These are phyloP conservation scores for Brachionus rotundiformis DNA, from an alignment of 1,140 invertebrate genomes.

Conservation along the genomic window DNA sequence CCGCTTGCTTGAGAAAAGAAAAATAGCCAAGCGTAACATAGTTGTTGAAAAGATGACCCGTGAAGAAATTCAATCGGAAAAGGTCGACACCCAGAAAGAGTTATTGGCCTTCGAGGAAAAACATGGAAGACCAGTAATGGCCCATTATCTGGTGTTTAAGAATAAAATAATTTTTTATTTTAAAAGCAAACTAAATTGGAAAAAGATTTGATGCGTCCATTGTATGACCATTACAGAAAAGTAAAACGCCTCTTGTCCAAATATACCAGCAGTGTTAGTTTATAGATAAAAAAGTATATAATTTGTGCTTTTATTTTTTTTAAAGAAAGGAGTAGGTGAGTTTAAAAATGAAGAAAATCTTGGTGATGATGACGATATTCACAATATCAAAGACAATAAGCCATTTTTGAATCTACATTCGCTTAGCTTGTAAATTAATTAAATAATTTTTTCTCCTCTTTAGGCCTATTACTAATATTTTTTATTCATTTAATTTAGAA, in stretches of 20 bases:
- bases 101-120: slow-evolving; percentile 37
- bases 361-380: not conserved
- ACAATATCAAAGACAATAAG: not conserved
- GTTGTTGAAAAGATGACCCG: slow-evolving; percentile 45
- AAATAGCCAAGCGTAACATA: slow-evolving; percentile 17
- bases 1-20: slow-evolving; percentile 29
- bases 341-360: slow-evolving; percentile 20
- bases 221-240: slow-evolving; percentile 51
- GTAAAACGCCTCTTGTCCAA: slow-evolving; percentile 30
- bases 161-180: not conserved
- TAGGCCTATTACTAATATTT: not conserved
- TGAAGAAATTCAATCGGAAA: slow-evolving; percentile 49
- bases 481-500: not conserved
- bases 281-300: not conserved
- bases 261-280: slow-evolving; percentile 1
- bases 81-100: slow-evolving; percentile 48
- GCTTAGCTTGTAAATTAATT: not conserved
- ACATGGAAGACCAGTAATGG: slow-evolving; percentile 29
- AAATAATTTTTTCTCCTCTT: no score
- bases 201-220: slow-evolving; percentile 48
- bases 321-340: slow-evolving; percentile 33
- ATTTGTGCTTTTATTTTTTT: not conserved
- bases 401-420: slow-evolving; percentile 7
- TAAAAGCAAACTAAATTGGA: slow-evolving; percentile 42
- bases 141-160: not conserved